phyloP scores from a whole-genome alignment of 2,113 vertebrate genomes.

The Shinisaurus crocodilurus region DNA sequence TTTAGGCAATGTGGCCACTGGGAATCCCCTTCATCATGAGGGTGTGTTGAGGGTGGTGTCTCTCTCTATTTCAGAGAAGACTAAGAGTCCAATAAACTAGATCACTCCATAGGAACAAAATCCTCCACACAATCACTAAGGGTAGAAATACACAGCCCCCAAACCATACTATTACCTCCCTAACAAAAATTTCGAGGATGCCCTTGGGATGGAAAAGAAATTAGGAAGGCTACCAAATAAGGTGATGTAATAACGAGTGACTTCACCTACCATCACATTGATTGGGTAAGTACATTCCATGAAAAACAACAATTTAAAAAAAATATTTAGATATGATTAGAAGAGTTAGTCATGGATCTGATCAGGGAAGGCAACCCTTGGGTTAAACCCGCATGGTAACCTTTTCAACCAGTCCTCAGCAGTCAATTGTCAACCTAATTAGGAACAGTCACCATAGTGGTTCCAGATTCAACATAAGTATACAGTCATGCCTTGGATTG shows the following conservation, averaged over 20 bases:
- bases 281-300: not conserved
- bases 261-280: not conserved
- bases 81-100: not conserved
- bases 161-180: not conserved
- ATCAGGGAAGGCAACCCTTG: not conserved
- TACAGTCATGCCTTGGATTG: too few relatives aligned
- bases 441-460: not conserved
- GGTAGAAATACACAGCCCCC: not conserved
- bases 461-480: not conserved
- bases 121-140: too few relatives aligned
- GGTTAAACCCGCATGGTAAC: not conserved
- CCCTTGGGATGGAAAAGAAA: not conserved
- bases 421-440: not conserved
- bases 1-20: not conserved
- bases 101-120: not conserved
- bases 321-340: not conserved
- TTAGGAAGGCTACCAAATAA: not conserved
- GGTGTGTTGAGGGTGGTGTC: too few relatives aligned
- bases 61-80: not conserved
- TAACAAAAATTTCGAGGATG: not conserved
- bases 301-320: not conserved
- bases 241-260: not conserved
- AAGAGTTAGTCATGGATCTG: not conserved
- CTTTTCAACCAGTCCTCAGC: not conserved
- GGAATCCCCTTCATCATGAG: not conserved